A percentile compares a stretch with the other conserved stretches of the same genome.
These are phyloP conservation scores for Telmatochromis sp. DNA, from an alignment of 2,113 vertebrate species.

Conservation along the genomic window DNA sequence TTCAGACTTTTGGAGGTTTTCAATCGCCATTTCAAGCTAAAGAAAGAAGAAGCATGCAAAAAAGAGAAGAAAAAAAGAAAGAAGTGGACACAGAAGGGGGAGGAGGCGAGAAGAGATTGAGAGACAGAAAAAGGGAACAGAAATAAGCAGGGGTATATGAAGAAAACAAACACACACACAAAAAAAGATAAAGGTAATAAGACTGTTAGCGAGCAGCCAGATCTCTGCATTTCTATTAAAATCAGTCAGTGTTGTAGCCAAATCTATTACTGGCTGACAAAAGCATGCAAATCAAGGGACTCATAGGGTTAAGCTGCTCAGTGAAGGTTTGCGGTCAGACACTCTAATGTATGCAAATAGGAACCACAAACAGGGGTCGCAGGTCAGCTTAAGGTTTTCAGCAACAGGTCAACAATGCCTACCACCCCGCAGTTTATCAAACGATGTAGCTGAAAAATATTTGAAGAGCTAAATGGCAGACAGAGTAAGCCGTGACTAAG, in stretches of 20 bases:
- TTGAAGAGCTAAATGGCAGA: neutral
- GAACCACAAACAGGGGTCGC: slow-evolving; percentile 55
- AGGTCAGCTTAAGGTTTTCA: slow-evolving; percentile 49
- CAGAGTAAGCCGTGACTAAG: neutral
- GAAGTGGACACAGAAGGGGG: slow-evolving; percentile 67
- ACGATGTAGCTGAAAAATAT: neutral
- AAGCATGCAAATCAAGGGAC: slow-evolving; percentile 74
- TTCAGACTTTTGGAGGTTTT: slow-evolving; percentile 99
- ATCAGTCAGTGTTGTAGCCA: slow-evolving; percentile 69
- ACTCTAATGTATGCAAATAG: slow-evolving; percentile 69
- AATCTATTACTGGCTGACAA: slow-evolving; percentile 67
- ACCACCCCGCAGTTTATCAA: neutral
- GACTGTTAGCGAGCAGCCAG: slow-evolving; percentile 86
- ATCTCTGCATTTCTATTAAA: slow-evolving; percentile 72
- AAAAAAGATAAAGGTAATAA: slow-evolving; percentile 79
- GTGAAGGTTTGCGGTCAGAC: slow-evolving; percentile 51
- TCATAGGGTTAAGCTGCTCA: slow-evolving; percentile 66
- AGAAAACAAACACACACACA: neutral
- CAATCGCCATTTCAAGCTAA: slow-evolving; percentile 99
- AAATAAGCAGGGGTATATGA: slow-evolving; percentile 43
- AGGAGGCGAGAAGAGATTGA: slow-evolving; percentile 40
- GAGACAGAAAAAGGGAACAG: slow-evolving; percentile 31
- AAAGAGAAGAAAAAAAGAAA: neutral
- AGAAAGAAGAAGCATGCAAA: slow-evolving; percentile 74
- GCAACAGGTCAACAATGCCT: slow-evolving; percentile 36